phyloP scores from a whole-genome alignment of 2,888 invertebrate genomes.

The Ectobius pallidus region DNA sequence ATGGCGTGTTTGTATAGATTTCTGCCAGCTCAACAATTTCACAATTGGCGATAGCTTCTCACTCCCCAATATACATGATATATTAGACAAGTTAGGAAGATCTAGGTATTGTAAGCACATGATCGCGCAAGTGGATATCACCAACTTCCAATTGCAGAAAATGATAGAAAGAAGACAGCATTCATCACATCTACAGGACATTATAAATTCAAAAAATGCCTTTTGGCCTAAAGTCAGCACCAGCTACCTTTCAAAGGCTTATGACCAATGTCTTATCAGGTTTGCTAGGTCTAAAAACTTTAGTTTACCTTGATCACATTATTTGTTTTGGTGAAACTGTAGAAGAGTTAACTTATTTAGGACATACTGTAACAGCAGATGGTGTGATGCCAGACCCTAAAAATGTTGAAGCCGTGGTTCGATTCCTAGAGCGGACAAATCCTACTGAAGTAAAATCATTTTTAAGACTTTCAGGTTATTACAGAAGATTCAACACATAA shows the following conservation, averaged over 20 bases:
- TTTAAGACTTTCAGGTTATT: conserved; percentile 11
- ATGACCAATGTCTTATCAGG: conserved; percentile 13
- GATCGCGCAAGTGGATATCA: background rate
- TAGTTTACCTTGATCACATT: conserved; percentile 44
- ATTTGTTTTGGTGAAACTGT: conserved; percentile 25
- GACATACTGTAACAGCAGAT: conserved; percentile 3
- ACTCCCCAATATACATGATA: background rate
- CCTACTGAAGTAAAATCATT: conserved; percentile 11
- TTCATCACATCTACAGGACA: background rate
- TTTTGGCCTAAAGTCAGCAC: background rate
- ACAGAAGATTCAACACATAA: too few relatives aligned
- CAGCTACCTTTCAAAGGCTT: conserved; percentile 14
- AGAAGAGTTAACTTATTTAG: conserved; percentile 19
- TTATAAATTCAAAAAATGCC: background rate
- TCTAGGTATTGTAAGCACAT: background rate
- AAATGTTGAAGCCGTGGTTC: background rate
- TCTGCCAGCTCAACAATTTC: background rate
- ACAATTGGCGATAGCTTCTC: background rate
- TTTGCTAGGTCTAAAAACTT: conserved; percentile 41
- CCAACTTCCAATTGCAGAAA: background rate
- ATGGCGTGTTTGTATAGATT: background rate
- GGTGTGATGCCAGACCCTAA: conserved; percentile 12
- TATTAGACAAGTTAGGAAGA: background rate
- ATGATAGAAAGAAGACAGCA: background rate
- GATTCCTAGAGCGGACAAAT: background rate